Evolutionary conservation across 2,888 invertebrate species (phyloP).

Genomic region (Eupithecia vulgata): DNA sequence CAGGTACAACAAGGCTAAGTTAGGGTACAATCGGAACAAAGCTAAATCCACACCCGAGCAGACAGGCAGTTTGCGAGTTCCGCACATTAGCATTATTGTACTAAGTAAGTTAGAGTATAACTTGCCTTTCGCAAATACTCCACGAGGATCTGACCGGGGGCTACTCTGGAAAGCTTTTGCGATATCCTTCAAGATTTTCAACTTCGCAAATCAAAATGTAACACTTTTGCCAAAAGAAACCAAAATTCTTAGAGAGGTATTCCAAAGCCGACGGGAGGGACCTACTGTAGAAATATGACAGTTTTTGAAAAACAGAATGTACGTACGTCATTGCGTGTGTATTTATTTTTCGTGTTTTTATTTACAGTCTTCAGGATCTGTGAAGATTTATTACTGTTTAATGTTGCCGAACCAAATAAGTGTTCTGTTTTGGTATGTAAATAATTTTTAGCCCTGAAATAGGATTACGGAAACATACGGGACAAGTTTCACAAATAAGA

Average conservation of each 20-base stretch:
- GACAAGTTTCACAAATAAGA: too few relatives aligned
- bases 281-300: too few relatives aligned
- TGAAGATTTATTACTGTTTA: too few relatives aligned
- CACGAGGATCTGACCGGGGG: conserved; percentile 40
- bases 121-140: conserved; percentile 42
- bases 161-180: neutral
- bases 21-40: conserved; percentile 25
- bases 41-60: conserved; percentile 32
- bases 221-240: neutral
- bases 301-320: neutral
- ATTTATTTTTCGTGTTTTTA: neutral
- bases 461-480: too few relatives aligned
- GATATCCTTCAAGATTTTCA: neutral
- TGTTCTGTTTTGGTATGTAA: too few relatives aligned
- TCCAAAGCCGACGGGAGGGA: too few relatives aligned
- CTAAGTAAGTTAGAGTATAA: conserved; percentile 39
- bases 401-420: too few relatives aligned
- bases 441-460: too few relatives aligned
- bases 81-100: conserved; percentile 46
- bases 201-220: neutral
- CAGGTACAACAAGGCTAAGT: neutral
- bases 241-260: neutral
- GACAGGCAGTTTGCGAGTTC: conserved; percentile 25
- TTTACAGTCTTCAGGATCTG: too few relatives aligned
- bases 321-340: neutral